phyloP scores from a whole-genome alignment of 2,797 vertebrate species.

The Neosilurus mollespiculum region DNA sequence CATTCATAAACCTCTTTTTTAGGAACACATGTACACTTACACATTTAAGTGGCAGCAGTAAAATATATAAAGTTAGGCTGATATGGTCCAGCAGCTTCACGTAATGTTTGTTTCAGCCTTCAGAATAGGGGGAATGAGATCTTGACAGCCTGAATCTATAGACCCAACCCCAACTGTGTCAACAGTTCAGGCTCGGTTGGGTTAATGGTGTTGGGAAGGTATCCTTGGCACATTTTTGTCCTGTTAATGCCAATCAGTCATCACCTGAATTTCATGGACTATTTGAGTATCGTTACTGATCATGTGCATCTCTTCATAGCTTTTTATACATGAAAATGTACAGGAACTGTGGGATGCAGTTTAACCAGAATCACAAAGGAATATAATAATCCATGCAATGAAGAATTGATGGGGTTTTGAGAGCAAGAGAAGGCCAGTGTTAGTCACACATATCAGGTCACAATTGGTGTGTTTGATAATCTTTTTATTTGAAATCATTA shows the following conservation, averaged over 20 bases:
- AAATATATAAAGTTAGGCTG: no score
- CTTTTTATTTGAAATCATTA: neutral
- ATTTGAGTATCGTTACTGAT: no score
- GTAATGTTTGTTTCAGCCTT: neutral
- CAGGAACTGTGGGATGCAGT: neutral
- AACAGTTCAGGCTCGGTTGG: no score
- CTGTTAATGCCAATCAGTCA: no score
- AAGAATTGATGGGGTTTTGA: neutral
- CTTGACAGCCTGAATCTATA: no score
- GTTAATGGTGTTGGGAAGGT: no score
- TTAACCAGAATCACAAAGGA: neutral
- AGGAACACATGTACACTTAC: neutral
- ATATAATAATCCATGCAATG: neutral
- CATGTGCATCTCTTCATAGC: no score
- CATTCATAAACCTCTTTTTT: neutral
- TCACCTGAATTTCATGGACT: no score
- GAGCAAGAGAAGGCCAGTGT: neutral
- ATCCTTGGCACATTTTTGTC: no score
- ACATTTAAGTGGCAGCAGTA: no score
- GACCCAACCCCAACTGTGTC: no score
- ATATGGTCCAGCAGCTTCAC: neutral
- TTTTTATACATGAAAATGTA: neutral
- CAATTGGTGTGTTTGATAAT: neutral
- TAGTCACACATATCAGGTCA: neutral
- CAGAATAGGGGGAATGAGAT: neutral